Conservation (phyloP, 2,113 vertebrate genomes). For the Sinocyclocheilus grahami region DNA sequence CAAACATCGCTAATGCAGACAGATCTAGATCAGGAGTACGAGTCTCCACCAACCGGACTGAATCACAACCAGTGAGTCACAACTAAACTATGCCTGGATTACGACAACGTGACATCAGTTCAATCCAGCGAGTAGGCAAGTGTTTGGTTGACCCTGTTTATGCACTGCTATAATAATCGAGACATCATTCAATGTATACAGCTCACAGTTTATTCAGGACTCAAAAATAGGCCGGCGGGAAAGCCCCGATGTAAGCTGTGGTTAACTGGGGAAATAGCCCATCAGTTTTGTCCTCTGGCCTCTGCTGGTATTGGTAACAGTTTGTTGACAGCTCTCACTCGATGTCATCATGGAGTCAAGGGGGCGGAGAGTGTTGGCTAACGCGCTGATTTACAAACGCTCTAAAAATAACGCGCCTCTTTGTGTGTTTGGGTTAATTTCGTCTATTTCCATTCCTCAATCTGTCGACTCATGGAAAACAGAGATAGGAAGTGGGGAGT, state of each 20-base stretch:
- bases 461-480: conserved; percentile 79
- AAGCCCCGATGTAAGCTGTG: conserved; percentile 10
- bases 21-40: neutral
- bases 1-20: neutral
- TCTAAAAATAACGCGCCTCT: conserved; percentile 73
- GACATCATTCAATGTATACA: conserved; percentile 3
- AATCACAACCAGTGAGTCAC: conserved; percentile 40
- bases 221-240: neutral
- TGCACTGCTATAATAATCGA: conserved; percentile 13
- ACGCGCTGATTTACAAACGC: conserved; percentile 68
- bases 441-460: conserved; percentile 73
- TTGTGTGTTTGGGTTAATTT: conserved; percentile 65
- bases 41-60: neutral
- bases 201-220: neutral
- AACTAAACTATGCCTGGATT: conserved; percentile 35
- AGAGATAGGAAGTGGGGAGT: conserved; percentile 74
- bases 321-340: conserved; percentile 31
- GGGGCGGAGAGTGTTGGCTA: conserved; percentile 59
- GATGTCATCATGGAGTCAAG: conserved; percentile 47
- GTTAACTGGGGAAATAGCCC: conserved; percentile 30
- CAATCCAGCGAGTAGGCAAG: neutral
- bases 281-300: neutral
- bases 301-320: conserved; percentile 11
- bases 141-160: neutral
- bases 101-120: conserved; percentile 42